Evolutionary conservation across 1,140 invertebrate species (phyloP).

Genomic region (Maniola jurtina): DNA sequence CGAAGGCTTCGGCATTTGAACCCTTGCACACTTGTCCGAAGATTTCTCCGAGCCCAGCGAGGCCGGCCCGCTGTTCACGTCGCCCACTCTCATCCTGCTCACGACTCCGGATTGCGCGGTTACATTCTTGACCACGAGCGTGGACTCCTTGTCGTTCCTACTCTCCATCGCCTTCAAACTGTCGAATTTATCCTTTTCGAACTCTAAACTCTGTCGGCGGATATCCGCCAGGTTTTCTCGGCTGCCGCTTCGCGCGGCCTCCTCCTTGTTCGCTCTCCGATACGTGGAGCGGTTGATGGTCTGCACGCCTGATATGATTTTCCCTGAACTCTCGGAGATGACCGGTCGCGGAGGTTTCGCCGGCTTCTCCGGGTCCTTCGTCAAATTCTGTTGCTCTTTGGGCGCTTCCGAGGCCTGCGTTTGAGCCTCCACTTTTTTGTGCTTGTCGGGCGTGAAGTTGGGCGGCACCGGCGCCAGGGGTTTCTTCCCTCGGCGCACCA

Average conservation of each 20-base stretch:
- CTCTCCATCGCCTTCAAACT: conserved; percentile 39
- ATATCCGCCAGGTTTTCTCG: conserved; percentile 67
- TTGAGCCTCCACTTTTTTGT: conserved; percentile 51
- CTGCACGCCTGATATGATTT: conserved; percentile 71
- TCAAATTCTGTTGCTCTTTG: conserved; percentile 39
- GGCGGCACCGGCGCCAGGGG: conserved; percentile 84
- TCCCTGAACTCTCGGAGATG: conserved; percentile 61
- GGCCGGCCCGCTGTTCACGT: conserved; percentile 39
- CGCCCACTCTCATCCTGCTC: conserved; percentile 54
- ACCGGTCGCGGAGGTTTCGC: conserved; percentile 81
- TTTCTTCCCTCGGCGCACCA: conserved; percentile 84
- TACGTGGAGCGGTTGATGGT: conserved; percentile 77
- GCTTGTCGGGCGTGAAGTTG: conserved; percentile 72
- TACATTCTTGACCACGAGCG: conserved; percentile 58
- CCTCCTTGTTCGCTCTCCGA: conserved; percentile 62
- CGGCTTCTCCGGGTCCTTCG: conserved; percentile 67
- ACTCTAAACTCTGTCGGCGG: conserved; percentile 70
- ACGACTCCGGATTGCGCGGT: conserved; percentile 60
- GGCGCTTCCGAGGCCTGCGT: conserved; percentile 36
- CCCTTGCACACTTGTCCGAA: conserved; percentile 26
- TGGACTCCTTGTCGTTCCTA: conserved; percentile 41
- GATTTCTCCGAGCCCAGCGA: conserved; percentile 42
- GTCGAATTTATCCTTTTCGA: conserved; percentile 66
- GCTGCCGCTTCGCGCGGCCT: conserved; percentile 56
- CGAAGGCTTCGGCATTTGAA: conserved; percentile 38